A percentile compares a stretch with the other conserved stretches of the same genome.
These are phyloP conservation scores for Nomada lathburiana DNA, from an alignment of 2,888 invertebrate genomes.

Conservation along the genomic window DNA sequence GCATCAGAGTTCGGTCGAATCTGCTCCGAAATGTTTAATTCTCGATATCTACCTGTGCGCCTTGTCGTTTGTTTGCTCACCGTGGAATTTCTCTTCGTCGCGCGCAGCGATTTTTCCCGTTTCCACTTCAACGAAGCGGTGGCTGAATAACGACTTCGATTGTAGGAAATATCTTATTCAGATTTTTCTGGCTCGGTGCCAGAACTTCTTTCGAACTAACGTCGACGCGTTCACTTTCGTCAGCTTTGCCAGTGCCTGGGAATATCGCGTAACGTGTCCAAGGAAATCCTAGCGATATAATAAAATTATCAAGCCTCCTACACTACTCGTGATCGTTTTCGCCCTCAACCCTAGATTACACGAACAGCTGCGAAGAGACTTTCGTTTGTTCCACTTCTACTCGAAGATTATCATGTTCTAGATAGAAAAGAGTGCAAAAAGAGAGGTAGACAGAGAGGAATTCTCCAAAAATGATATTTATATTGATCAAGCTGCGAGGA, in stretches of 20 bases:
- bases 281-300: slow-evolving; percentile 16
- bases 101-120: neutral
- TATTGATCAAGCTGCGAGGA: neutral
- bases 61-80: neutral
- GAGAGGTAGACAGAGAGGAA: neutral
- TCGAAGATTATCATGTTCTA: neutral
- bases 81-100: neutral
- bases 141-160: slow-evolving; percentile 40
- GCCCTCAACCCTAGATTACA: no score
- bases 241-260: neutral
- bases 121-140: neutral
- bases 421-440: neutral
- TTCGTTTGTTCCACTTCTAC: neutral
- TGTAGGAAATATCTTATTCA: slow-evolving; percentile 41
- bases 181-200: slow-evolving; percentile 42
- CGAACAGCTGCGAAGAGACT: no score
- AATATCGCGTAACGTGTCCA: neutral
- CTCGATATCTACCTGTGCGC: neutral
- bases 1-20: slow-evolving; percentile 12
- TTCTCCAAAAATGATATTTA: neutral
- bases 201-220: slow-evolving; percentile 40
- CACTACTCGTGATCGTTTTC: no score
- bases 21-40: neutral
- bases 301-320: slow-evolving; percentile 2
- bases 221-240: slow-evolving; percentile 52